Evolutionary conservation across 2,888 invertebrate genomes (phyloP).

Genomic region (Oxytorus armatus): DNA sequence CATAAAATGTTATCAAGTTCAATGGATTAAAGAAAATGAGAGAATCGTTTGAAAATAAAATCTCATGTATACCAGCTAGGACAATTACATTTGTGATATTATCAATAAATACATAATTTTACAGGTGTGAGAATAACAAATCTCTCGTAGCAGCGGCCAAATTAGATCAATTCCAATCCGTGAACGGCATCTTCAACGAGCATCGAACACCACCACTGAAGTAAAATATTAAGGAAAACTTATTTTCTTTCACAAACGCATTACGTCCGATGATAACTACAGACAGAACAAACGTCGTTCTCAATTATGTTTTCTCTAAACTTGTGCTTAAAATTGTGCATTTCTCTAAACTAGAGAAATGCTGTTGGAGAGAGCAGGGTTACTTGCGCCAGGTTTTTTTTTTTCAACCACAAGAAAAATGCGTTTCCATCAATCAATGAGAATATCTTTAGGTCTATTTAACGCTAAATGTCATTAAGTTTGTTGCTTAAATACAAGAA

Average conservation of each 20-base stretch:
- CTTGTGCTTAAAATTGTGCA: too few species aligned
- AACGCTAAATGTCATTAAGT: too few species aligned
- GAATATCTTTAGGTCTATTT: too few species aligned
- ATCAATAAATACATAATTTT: slow-evolving; percentile 31
- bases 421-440: too few species aligned
- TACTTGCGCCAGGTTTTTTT: too few species aligned
- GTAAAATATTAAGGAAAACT: slow-evolving; percentile 85
- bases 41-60: slow-evolving; percentile 39
- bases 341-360: too few species aligned
- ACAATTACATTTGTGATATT: neutral
- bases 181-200: slow-evolving; percentile 85
- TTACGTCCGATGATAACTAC: too few species aligned
- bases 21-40: neutral
- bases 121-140: neutral
- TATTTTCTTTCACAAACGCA: neutral
- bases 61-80: slow-evolving; percentile 36
- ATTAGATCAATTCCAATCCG: neutral
- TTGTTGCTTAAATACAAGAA: too few species aligned
- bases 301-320: too few species aligned
- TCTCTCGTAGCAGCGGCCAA: neutral
- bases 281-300: too few species aligned
- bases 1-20: neutral
- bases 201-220: slow-evolving; percentile 95
- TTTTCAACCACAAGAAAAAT: too few species aligned
- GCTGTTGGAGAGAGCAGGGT: too few species aligned